Base-by-base conservation (phyloP, 2,888 invertebrate species). In the Aphrophora alni region DNA sequence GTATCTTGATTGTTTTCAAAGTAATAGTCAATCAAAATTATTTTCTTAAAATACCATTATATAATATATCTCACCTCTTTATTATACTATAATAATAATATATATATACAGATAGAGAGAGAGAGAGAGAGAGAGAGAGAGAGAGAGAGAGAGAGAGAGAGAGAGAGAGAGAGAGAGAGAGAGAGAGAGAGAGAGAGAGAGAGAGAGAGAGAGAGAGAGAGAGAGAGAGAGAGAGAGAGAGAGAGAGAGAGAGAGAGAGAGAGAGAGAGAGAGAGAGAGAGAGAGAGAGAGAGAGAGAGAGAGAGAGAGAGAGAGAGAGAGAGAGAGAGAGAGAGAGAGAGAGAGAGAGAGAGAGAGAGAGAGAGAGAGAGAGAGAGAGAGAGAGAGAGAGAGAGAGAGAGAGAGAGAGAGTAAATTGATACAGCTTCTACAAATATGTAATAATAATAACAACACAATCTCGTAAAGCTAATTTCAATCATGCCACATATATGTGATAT, bases 291-390 rank as follows among this genome's bases (percentile, higher is more conserved):
- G 0, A 69, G 24, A 24, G 25, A 2, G 17, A 14, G 25, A 69
- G 68, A 27, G 26, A 25, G 33, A 44, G 17, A 21, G 25, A 0
- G 3, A 77, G 14, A 24, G 38, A 71, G 38, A 69, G 33, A n/a
- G 27, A 38, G 38, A 76, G 4, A 71, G 7, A 27, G 24, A 79
- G n/a, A 59, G 38, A 72, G 24, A 69, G 27, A 75, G 77, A 75
- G 38, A 59, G 21, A 44, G 77, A 38, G 33, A 76, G 74, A 75
- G 80, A 33, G 68, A 73, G 38, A 33, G 25, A 14, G n/a, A 26
- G 25, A 28, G 0, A 0, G n/a, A 68, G 10, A 70, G 26, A 38
- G 25, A 80, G 14, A 70, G 27, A 74, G 27, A 73, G 14, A n/a
- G 21, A 21, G 24, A 80, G 28, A 38, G 25, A 26, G 8, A 27